Evolutionary conservation across 2,113 vertebrate species (phyloP).

Genomic region (Brachionichthys hirsutus): DNA sequence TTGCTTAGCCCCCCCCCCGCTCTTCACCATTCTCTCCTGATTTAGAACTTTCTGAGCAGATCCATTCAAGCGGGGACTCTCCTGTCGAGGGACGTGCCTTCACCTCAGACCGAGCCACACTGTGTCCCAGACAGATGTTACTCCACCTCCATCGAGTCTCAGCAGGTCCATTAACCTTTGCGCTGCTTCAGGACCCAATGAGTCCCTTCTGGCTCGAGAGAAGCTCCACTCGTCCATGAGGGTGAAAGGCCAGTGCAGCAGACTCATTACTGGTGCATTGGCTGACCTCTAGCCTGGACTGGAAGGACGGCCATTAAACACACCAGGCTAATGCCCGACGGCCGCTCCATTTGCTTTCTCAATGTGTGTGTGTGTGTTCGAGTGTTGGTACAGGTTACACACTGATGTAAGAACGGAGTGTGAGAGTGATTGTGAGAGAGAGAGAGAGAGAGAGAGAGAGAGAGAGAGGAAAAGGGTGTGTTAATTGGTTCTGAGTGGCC

Average conservation of each 20-base stretch:
- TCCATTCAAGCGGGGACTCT: background rate
- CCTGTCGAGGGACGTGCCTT: conserved; percentile 12
- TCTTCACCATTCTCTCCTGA: no score
- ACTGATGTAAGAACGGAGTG: conserved; percentile 7
- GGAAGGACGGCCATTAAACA: conserved; percentile 43
- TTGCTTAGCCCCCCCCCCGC: no score
- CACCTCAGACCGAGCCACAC: conserved; percentile 18
- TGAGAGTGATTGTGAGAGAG: conserved; percentile 9
- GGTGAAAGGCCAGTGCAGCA: conserved; percentile 17
- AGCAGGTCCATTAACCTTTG: conserved; percentile 33
- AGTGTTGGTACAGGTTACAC: background rate
- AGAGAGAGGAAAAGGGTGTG: conserved; percentile 43
- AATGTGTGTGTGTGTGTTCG: conserved; percentile 1
- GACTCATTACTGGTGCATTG: conserved; percentile 38
- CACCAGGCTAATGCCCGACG: conserved; percentile 42
- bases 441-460: conserved; percentile 10
- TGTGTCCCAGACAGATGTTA: conserved; percentile 23
- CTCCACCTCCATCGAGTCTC: conserved; percentile 29
- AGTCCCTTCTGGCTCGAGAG: conserved; percentile 35
- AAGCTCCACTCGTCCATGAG: conserved; percentile 27
- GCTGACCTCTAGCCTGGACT: conserved; percentile 34
- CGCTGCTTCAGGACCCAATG: conserved; percentile 25
- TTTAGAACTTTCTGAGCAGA: no score
- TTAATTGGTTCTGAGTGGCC: conserved; percentile 51
- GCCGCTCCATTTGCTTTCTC: conserved; percentile 37